Evolutionary conservation across 2,797 vertebrate genomes (phyloP), one percentile per base, ranked within the genome.

Genomic region (Microctenopoma stevenorrisi): DNA sequence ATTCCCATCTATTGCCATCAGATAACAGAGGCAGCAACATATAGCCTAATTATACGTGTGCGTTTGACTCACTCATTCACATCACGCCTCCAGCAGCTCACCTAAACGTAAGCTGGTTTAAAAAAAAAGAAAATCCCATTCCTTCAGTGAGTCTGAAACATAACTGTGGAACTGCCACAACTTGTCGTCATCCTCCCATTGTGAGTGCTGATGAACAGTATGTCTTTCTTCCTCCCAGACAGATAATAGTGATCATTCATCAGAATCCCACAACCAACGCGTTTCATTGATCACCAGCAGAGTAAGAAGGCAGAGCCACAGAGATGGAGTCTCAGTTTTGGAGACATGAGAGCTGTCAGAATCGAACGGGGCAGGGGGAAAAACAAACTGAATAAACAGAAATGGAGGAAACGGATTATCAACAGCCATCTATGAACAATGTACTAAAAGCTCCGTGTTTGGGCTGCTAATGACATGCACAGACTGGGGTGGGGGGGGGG

Each of bases 391-490:
- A 28, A 74, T 22, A 69, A 78, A 50, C 67, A 60, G 57, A 35
- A 68, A 40, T 75, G 66, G 74, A 85, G 81, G 79, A 88, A 89
- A 84, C 65, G 16, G 78, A 86, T 88, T 73, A 90, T 83, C 80
- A 82, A 53, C 81, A 77, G 55, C 65, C 79, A 76, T 86, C 85
- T 78, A 37, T 64, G 61, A 89, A 86, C 78, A 83, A 78, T 81
- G 72, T 74, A 61, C 69, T 62, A 64, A 87, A 50, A 77, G 74
- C 74, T 78, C 76, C 68, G 57, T 74, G 81, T 90, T 91, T 86
- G 75, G 76, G 73, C 68, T 69, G 74, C 64, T 90, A 82, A 91
- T 87, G 87, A 87, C 76, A 88, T 86, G 83, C 82, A 77, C 74
- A 83, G 87, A 82, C 72, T 18, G 69, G 78, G 52, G 42, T 66